phyloP scores from a whole-genome alignment of 2,888 invertebrate species.

The Empis livida region DNA sequence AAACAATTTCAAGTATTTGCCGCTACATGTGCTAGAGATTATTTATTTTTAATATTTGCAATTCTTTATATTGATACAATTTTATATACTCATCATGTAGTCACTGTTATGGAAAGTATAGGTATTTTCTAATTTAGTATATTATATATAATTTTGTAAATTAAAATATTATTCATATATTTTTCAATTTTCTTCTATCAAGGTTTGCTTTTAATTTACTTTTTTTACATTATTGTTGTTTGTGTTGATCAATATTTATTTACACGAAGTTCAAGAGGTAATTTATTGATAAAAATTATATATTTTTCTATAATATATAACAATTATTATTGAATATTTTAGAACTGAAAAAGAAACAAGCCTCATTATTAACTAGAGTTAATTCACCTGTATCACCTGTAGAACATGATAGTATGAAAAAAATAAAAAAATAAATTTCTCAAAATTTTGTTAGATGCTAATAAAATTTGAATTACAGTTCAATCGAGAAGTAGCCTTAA shows the following conservation, averaged over 20 bases:
- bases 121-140: conserved; percentile 4
- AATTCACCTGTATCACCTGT: too few species aligned
- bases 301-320: too few species aligned
- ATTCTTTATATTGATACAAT: conserved; percentile 16
- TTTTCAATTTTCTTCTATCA: too few species aligned
- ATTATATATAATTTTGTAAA: neutral
- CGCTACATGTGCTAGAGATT: conserved; percentile 17
- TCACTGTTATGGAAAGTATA: conserved; percentile 15
- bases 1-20: conserved; percentile 37
- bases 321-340: too few species aligned
- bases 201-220: neutral
- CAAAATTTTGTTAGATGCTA: too few species aligned
- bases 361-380: too few species aligned
- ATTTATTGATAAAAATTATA: neutral
- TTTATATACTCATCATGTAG: conserved; percentile 12
- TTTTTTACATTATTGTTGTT: neutral
- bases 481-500: too few species aligned
- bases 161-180: too few species aligned
- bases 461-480: too few species aligned
- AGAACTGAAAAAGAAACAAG: too few species aligned
- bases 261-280: neutral
- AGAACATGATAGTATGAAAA: neutral
- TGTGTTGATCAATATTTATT: neutral
- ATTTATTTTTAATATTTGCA: conserved; percentile 17
- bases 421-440: neutral